phyloP scores from a whole-genome alignment of 2,888 invertebrate genomes.

The Portevinia maculata region DNA sequence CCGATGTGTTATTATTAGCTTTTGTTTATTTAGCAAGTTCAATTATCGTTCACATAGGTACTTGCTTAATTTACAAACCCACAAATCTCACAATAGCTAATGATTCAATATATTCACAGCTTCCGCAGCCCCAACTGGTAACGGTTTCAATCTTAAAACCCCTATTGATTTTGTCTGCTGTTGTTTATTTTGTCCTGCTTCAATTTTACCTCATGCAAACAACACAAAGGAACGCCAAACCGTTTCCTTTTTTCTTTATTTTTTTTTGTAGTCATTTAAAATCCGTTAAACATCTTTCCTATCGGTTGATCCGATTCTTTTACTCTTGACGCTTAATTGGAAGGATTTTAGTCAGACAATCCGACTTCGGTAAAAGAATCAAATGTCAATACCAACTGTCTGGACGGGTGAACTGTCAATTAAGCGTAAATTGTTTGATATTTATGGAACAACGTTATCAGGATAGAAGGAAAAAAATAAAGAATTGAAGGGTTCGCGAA shows the following conservation, averaged over 20 bases:
- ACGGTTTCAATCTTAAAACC: slow-evolving; percentile 11
- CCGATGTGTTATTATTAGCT: no score
- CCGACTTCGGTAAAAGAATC: slow-evolving; percentile 39
- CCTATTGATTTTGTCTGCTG: slow-evolving; percentile 22
- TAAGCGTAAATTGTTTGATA: slow-evolving; percentile 47
- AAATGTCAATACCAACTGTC: slow-evolving; percentile 36
- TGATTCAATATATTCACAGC: neutral
- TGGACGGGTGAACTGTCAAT: slow-evolving; percentile 40
- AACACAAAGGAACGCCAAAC: slow-evolving; percentile 4
- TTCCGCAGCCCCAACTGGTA: slow-evolving; percentile 7
- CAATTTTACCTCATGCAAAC: slow-evolving; percentile 22
- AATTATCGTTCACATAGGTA: no score
- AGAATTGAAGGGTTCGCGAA: slow-evolving; percentile 21
- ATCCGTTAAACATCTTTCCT: slow-evolving; percentile 16
- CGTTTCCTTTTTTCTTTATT: neutral
- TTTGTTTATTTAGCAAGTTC: no score
- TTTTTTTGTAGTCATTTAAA: slow-evolving; percentile 5
- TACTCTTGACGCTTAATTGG: slow-evolving; percentile 22
- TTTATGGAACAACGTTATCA: slow-evolving; percentile 23
- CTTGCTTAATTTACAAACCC: no score
- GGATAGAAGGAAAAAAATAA: slow-evolving; percentile 5
- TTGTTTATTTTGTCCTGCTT: neutral
- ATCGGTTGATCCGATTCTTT: slow-evolving; percentile 14
- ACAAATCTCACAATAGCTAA: no score
- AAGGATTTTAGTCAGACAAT: slow-evolving; percentile 42